A percentile compares a stretch with the other conserved stretches of the same genome.
Conservation (phyloP, 2,113 vertebrate species). For the Passer montanus region DNA sequence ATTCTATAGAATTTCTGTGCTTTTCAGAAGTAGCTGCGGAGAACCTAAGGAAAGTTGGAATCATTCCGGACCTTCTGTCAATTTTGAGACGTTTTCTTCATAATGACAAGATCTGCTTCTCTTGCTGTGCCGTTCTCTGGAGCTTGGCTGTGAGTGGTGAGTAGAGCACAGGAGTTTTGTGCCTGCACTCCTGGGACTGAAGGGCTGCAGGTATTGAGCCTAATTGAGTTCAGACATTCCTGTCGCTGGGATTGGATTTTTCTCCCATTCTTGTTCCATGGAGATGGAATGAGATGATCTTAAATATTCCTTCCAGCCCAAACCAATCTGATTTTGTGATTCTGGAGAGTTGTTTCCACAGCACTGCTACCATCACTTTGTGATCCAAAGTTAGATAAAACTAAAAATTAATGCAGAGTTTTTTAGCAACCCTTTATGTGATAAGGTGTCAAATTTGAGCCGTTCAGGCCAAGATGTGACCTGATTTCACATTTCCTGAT, state of each 20-base stretch:
- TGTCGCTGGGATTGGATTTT: background rate
- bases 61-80: constrained; percentile 60
- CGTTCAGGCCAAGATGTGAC: background rate
- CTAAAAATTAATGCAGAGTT: background rate
- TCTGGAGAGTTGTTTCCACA: background rate
- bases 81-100: constrained; percentile 27
- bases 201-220: background rate
- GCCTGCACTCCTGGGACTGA: background rate
- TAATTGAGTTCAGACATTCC: background rate
- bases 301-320: background rate
- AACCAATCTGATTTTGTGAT: background rate
- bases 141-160: constrained; percentile 70
- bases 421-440: background rate
- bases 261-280: background rate
- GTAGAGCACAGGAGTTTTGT: constrained; percentile 23
- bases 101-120: constrained; percentile 55
- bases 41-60: constrained; percentile 37
- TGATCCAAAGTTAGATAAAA: background rate
- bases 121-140: constrained; percentile 73
- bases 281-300: background rate
- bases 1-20: background rate
- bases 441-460: background rate
- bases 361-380: background rate
- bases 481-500: background rate
- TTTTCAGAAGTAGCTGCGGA: constrained; percentile 23